Evolutionary conservation across 2,797 vertebrate species (phyloP).

Genomic region (Cheracebus regulus): DNA sequence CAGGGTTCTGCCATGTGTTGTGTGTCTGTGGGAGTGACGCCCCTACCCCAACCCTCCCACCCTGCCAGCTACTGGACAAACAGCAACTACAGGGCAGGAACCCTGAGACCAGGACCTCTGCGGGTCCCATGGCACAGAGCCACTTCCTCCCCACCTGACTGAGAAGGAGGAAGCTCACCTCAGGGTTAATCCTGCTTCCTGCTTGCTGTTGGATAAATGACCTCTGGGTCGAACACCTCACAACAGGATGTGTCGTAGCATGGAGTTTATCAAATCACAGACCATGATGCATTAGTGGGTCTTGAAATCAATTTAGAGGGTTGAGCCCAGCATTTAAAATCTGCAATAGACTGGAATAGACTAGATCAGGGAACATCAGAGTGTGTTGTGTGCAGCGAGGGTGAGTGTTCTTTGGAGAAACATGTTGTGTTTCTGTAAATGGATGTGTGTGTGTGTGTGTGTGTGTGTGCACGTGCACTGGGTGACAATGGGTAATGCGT

Average conservation of each 20-base stretch:
- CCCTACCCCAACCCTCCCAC: neutral
- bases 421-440: neutral
- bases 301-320: neutral
- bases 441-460: neutral
- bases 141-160: accelerated
- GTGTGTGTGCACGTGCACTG: accelerated
- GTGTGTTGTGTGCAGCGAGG: accelerated
- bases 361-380: accelerated
- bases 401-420: neutral
- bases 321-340: accelerated
- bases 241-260: accelerated
- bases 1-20: neutral
- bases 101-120: neutral
- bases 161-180: neutral
- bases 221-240: neutral
- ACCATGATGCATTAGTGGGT: neutral
- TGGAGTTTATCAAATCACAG: accelerated
- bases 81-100: neutral
- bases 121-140: neutral
- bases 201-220: accelerated
- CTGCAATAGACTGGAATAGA: accelerated
- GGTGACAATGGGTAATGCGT: neutral
- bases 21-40: neutral
- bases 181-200: neutral
- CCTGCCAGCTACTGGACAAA: neutral